A percentile compares a stretch with the other conserved stretches of the same genome.
phyloP scores from a whole-genome alignment of 2,888 invertebrate species.

The Bembecia ichneumoniformis region DNA sequence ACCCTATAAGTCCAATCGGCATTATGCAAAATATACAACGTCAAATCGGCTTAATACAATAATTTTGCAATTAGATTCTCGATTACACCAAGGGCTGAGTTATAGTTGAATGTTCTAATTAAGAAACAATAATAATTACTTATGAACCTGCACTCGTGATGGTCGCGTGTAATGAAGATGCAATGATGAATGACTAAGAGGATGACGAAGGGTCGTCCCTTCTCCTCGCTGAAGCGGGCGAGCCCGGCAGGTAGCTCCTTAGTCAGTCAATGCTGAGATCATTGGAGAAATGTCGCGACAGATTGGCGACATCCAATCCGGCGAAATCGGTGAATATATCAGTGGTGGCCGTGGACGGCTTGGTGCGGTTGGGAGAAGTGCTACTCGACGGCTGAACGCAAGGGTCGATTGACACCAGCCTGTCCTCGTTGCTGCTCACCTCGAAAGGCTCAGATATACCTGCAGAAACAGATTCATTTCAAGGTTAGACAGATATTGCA shows the following conservation, averaged over 20 bases:
- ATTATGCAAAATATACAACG: too few relatives aligned
- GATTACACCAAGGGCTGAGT: too few relatives aligned
- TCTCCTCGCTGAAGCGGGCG: constrained; percentile 40
- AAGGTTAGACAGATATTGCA: not conserved
- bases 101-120: too few relatives aligned
- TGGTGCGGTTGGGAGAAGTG: constrained; percentile 24
- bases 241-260: constrained; percentile 56
- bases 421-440: constrained; percentile 57
- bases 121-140: too few relatives aligned
- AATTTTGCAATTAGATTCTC: too few relatives aligned
- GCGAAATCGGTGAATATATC: constrained; percentile 65
- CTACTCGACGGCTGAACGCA: constrained; percentile 37
- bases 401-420: constrained; percentile 31
- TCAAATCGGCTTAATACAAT: too few relatives aligned
- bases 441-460: constrained; percentile 66
- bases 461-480: constrained; percentile 15
- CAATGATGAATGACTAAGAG: too few relatives aligned
- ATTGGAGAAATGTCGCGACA: constrained; percentile 63
- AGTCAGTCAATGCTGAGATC: constrained; percentile 69
- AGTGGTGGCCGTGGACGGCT: constrained; percentile 37
- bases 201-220: constrained; percentile 10
- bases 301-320: constrained; percentile 57
- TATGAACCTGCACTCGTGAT: too few relatives aligned
- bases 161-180: too few relatives aligned
- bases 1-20: too few relatives aligned